A percentile compares a stretch with the other conserved stretches of the same genome.
Conservation (phyloP, 2,797 vertebrate species). For the Crax fasciolata region DNA sequence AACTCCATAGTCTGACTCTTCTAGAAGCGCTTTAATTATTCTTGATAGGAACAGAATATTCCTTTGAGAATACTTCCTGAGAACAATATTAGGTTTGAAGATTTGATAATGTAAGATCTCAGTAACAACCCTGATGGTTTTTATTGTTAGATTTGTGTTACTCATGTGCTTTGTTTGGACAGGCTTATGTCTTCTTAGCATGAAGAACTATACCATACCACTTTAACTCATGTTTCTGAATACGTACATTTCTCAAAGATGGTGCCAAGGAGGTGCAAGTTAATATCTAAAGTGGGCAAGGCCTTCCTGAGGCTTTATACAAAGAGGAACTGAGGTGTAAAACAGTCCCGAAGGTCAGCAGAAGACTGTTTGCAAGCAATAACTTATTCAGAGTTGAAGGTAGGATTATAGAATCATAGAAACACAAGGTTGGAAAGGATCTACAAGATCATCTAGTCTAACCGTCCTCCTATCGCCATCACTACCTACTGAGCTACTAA, state of each 20-base stretch:
- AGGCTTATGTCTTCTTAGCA: not conserved
- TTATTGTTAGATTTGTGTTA: not conserved
- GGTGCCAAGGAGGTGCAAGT: not conserved
- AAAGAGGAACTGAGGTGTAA: conserved; percentile 62
- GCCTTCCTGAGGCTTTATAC: conserved; percentile 7
- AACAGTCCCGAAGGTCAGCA: conserved; percentile 18
- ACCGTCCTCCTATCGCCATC: too few species aligned
- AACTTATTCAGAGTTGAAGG: not conserved
- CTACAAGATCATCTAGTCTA: too few species aligned
- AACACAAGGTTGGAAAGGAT: not conserved
- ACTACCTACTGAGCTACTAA: too few species aligned
- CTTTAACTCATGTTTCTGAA: not conserved
- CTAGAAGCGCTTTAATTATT: not conserved
- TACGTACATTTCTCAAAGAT: conserved; percentile 21
- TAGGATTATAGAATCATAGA: not conserved
- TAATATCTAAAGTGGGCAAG: conserved; percentile 51
- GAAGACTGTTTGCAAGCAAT: conserved; percentile 34
- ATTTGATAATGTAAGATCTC: not conserved
- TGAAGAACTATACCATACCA: not conserved
- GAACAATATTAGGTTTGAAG: not conserved
- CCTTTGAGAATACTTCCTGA: not conserved
- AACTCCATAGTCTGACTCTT: not conserved
- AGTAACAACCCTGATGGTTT: not conserved
- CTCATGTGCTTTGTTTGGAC: not conserved
- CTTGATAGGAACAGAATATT: not conserved